Evolutionary conservation across 2,888 invertebrate genomes (phyloP).

Genomic region (Pyrocoelia pectoralis): DNA sequence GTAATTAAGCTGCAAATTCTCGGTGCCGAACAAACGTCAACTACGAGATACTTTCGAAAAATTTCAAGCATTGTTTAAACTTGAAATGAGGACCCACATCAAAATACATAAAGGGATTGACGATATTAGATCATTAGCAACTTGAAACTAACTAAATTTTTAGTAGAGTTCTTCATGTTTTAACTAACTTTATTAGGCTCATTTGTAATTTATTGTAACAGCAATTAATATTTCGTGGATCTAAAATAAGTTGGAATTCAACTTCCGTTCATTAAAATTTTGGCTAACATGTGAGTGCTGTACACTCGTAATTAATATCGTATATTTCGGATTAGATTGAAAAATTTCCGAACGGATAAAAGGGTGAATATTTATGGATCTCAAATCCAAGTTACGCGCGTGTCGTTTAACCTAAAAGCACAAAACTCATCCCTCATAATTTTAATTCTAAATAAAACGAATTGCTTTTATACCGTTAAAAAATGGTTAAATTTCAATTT

Average conservation of each 20-base stretch:
- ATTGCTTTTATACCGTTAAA: neutral
- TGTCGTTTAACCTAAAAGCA: constrained; percentile 20
- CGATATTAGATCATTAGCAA: too few relatives aligned
- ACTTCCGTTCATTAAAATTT: neutral
- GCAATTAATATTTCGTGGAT: too few relatives aligned
- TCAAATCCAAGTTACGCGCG: constrained; percentile 10
- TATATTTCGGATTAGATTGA: neutral
- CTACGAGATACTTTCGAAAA: too few relatives aligned
- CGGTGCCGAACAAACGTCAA: too few relatives aligned
- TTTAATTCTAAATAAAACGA: constrained; percentile 20
- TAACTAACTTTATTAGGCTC: too few relatives aligned
- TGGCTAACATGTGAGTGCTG: neutral
- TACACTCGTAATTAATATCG: neutral
- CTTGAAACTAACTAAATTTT: too few relatives aligned
- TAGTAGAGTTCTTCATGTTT: too few relatives aligned
- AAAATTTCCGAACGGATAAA: neutral
- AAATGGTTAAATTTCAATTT: neutral
- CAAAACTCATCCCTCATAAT: constrained; percentile 7
- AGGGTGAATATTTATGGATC: constrained; percentile 10
- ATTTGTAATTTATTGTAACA: too few relatives aligned
- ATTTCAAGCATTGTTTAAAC: too few relatives aligned
- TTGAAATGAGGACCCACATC: too few relatives aligned
- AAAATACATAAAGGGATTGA: too few relatives aligned
- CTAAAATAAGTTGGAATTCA: neutral
- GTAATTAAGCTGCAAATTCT: too few relatives aligned